Percentiles rank a stretch among this genome's conserved stretches.
These are phyloP conservation scores for Hirtodrosophila trivittata DNA, from an alignment of 2,888 invertebrate species.

Conservation along the genomic window DNA sequence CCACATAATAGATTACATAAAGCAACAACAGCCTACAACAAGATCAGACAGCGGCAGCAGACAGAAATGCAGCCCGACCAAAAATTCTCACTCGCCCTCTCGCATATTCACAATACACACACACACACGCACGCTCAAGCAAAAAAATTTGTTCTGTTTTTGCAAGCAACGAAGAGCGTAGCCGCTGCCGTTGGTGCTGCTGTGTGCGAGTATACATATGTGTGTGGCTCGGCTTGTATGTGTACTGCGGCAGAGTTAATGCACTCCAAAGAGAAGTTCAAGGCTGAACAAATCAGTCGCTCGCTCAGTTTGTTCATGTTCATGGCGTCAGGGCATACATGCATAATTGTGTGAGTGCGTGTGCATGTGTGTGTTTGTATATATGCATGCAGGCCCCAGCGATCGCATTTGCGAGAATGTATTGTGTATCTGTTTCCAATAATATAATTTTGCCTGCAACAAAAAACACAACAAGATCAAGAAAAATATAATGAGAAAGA, in stretches of 20 bases:
- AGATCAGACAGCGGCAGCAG: constrained; percentile 43
- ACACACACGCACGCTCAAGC: constrained; percentile 11
- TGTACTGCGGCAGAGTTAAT: constrained; percentile 80
- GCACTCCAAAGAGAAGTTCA: constrained; percentile 83
- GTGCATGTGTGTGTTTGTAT: background rate
- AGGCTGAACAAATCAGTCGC: constrained; percentile 83
- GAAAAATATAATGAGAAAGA: constrained; percentile 28
- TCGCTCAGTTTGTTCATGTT: constrained; percentile 56
- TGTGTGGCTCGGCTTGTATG: constrained; percentile 10
- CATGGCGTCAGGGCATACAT: constrained; percentile 48
- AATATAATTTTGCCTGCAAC: constrained; percentile 61
- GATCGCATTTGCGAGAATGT: too few relatives aligned
- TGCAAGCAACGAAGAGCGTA: constrained; percentile 34
- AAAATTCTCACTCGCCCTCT: constrained; percentile 46
- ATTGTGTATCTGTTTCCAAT: constrained; percentile 53
- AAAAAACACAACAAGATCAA: constrained; percentile 27
- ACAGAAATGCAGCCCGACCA: constrained; percentile 45
- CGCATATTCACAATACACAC: constrained; percentile 12
- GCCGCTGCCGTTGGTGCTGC: constrained; percentile 19
- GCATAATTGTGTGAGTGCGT: constrained; percentile 3
- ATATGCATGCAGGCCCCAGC: constrained; percentile 7
- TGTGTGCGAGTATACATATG: constrained; percentile 15
- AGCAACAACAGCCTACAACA: constrained; percentile 40
- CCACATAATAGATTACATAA: constrained; percentile 69
- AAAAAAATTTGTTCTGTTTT: constrained; percentile 38